Evolutionary conservation across 2,888 invertebrate genomes (phyloP), one percentile per base, ranked within the genome.

Genomic region (Cephus nigrinus): DNA sequence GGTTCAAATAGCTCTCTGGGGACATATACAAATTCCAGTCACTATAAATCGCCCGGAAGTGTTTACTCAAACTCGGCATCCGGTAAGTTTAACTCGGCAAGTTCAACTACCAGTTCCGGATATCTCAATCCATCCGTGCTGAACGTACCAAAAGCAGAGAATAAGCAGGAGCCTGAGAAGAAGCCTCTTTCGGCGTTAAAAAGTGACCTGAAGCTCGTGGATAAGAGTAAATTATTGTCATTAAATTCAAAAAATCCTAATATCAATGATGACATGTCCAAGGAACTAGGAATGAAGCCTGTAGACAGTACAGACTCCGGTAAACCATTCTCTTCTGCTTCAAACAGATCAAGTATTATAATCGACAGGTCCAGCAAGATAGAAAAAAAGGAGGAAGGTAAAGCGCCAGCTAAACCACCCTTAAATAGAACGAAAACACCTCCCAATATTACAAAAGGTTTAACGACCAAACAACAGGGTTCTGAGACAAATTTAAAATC

Each of bases 121-220:
- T 96, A 96, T 88, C 93, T 96, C 77, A 94, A 95, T 83, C 95
- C 96, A 0, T 94, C 96, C 12, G 94, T 95, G 0, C 93, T 95
- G 0, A 96, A 96, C 86, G 93, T 95, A 68, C 96, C 96, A 5
- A 89, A 92, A 76, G 92, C 92, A 5, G 88, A 92, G 32, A 91
- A 92, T 32, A 91, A 92, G 0, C 92, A 91, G 30, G 80, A 71
- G 31, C 32, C 31, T 12, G 32, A 33, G 11, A 71, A 71, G 31
- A 71, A 71, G 33, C 31, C 71, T 9, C 32, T 31, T 32, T 11
- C 36, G n/a, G 33, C 73, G 35, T 30, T 68, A 69, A 73, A 81
- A 3, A 75, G 76, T 1, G 78, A 76, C 12, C 32, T 69, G 23
- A 81, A 79, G 12, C 12, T 75, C 0, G 40, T 80, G 4, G 80